Evolutionary conservation across 2,888 invertebrate species (phyloP).

Genomic region (Dioctria rufipes): DNA sequence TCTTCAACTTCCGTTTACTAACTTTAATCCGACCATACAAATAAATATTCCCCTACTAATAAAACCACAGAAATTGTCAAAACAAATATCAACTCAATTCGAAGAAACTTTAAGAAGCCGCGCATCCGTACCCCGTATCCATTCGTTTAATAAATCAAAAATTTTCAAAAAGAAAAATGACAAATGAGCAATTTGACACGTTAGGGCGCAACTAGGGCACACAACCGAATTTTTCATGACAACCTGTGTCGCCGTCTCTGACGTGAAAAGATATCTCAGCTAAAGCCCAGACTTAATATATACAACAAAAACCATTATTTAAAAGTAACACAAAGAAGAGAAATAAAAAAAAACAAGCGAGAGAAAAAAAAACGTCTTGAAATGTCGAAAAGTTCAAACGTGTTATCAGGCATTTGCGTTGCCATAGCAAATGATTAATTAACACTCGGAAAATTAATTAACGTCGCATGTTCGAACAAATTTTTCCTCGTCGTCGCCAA

Average conservation of each 20-base stretch:
- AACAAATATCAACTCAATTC: no score
- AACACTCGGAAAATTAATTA: slow-evolving; percentile 59
- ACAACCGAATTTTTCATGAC: not conserved
- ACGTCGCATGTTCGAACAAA: slow-evolving; percentile 58
- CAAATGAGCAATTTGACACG: slow-evolving; percentile 54
- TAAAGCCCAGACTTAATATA: not conserved
- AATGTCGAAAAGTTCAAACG: slow-evolving; percentile 58
- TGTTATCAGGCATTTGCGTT: slow-evolving; percentile 58
- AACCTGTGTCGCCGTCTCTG: not conserved
- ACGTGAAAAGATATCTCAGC: slow-evolving; percentile 19
- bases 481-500: slow-evolving; percentile 57
- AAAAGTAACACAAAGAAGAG: not conserved
- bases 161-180: slow-evolving; percentile 30
- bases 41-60: no score
- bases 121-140: no score
- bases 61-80: no score
- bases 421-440: slow-evolving; percentile 58
- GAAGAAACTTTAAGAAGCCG: not conserved
- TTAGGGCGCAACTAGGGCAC: not conserved
- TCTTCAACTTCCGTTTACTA: no score
- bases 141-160: slow-evolving; percentile 11
- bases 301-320: not conserved
- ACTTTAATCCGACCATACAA: no score
- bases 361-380: slow-evolving; percentile 39
- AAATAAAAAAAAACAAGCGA: slow-evolving; percentile 14